phyloP scores from a whole-genome alignment of 2,113 vertebrate genomes.

The Dicerorhinus sumatrensis region DNA sequence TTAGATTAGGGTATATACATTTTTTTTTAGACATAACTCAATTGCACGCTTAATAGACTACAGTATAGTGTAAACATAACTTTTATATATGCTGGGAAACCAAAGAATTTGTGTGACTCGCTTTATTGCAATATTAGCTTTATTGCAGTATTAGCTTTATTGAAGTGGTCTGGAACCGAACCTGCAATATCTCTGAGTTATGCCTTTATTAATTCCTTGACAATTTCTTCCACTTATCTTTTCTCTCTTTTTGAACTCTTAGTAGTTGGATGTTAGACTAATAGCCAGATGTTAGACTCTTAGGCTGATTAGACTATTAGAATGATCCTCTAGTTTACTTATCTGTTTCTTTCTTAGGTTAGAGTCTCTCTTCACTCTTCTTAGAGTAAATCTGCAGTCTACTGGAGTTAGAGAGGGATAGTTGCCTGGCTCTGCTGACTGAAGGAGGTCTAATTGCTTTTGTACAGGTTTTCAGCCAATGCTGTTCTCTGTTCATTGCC shows the following conservation, averaged over 20 bases:
- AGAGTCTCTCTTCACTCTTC: background rate
- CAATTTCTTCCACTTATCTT: background rate
- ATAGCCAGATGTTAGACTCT: background rate
- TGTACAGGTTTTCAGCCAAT: background rate
- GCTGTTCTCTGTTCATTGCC: background rate
- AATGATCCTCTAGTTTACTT: background rate
- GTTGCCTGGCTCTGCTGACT: background rate
- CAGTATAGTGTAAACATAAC: no score
- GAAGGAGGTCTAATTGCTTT: background rate
- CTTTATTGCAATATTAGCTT: no score
- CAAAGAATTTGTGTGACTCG: no score
- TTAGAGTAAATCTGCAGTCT: background rate
- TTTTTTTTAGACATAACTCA: no score
- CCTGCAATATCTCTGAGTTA: no score
- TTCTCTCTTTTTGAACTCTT: background rate
- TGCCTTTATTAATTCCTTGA: background rate
- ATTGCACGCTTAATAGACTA: no score
- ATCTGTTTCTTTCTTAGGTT: background rate
- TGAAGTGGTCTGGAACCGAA: no score
- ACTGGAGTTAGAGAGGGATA: background rate
- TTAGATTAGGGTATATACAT: no score
- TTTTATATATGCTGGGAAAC: no score
- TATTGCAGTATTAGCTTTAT: no score
- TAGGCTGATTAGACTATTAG: background rate
- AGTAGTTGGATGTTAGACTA: background rate